Evolutionary conservation across 2,797 vertebrate species (phyloP), one percentile per base, ranked within the genome.

Genomic region (Phyllotis vaccarum): DNA sequence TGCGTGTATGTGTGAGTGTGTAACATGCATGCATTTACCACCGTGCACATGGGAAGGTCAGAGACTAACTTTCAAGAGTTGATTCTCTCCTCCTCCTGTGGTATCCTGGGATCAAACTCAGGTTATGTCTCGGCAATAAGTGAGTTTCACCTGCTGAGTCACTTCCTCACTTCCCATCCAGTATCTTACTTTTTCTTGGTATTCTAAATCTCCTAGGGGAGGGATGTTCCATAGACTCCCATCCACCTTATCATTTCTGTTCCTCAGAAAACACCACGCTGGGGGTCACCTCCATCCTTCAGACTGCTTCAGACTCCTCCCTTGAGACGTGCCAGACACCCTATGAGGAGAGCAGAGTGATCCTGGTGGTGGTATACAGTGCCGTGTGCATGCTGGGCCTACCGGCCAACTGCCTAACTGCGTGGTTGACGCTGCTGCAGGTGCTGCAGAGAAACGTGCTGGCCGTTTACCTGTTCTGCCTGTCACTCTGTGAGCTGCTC

Each of bases 401-500:
- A 46, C 99, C 99, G 0, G 98, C 99, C 83, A 99, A 99, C 97
- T 93, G 99, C 90, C 87, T 99, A 89, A 99, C 99, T 0, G 94
- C 98, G 0, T 79, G 98, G 95, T 97, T 99, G 70, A 99, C 99
- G 0, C 96, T 98, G 81, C 21, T 98, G 96, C 99, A 99, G 98
- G 99, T 98, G 29, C 64, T 46, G 40, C 98, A 95, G 86, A 98
- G 98, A 40, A 99, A 98, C 5, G 98, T 99, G 81, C 98, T 99
- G 86, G 99, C 98, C 0, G 96, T 99, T 2, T 99, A 99, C 98
- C 98, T 99, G 96, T 98, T 98, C 95, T 98, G 98, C 92, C 98
- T 99, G 95, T 99, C 99, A 0, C 4, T 99, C 83, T 99, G 99
- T 11, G 99, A 99, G 96, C 98, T 99, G 95, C 98, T 98, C 56